A percentile compares a stretch with the other conserved stretches of the same genome.
phyloP scores from a whole-genome alignment of 2,797 vertebrate species.

The Potorous gilbertii region DNA sequence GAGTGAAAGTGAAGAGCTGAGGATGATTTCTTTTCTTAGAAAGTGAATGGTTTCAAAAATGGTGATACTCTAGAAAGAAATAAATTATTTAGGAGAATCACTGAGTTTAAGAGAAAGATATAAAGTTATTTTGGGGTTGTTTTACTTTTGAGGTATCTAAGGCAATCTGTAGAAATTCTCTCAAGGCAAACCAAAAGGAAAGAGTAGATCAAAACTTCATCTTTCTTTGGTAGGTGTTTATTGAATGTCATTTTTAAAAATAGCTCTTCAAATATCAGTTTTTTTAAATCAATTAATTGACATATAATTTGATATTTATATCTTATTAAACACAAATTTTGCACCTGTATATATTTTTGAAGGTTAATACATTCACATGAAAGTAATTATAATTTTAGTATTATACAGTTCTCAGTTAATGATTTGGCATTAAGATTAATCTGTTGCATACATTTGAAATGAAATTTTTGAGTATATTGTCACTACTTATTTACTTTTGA shows the following conservation, averaged over 20 bases:
- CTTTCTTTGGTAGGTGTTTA: slow-evolving; percentile 29
- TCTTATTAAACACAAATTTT: slow-evolving; percentile 69
- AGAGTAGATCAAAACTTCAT: slow-evolving; percentile 21
- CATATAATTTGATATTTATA: slow-evolving; percentile 66
- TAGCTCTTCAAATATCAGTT: slow-evolving; percentile 49
- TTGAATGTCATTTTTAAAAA: slow-evolving; percentile 68
- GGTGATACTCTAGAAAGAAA: neutral
- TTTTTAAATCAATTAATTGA: slow-evolving; percentile 65
- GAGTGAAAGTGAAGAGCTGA: neutral
- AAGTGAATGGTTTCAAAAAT: neutral
- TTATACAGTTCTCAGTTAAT: slow-evolving; percentile 57
- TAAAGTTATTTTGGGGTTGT: neutral
- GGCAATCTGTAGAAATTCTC: neutral
- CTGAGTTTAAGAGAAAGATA: neutral
- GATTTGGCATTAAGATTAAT: slow-evolving; percentile 35
- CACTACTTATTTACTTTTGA: neutral
- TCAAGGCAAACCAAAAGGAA: slow-evolving; percentile 13
- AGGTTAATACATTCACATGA: slow-evolving; percentile 70
- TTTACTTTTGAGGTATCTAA: neutral
- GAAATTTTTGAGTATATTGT: neutral
- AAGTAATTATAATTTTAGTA: slow-evolving; percentile 62
- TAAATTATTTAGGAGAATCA: neutral
- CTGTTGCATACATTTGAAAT: neutral
- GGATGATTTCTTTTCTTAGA: neutral
- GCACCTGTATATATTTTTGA: slow-evolving; percentile 61